Conservation (phyloP, 2,113 vertebrate species). For the Oncorhynchus tshawytscha region DNA sequence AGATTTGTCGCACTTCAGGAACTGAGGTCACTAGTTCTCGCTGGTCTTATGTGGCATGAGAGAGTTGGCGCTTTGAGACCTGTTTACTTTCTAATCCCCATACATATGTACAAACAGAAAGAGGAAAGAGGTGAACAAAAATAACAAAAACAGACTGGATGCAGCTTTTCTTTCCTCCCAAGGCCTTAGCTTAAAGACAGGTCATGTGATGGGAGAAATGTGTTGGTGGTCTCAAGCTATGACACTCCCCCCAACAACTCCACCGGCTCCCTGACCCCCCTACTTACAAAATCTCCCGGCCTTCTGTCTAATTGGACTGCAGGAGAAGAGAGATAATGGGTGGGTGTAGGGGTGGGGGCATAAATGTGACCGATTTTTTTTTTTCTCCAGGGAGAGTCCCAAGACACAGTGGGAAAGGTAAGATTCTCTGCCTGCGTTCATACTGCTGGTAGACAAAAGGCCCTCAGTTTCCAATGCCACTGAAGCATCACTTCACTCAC, state of each 20-base stretch:
- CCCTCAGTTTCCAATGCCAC: constrained; percentile 33
- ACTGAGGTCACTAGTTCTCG: constrained; percentile 7
- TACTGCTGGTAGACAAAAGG: constrained; percentile 45
- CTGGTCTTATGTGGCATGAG: constrained; percentile 11
- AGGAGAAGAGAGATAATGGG: constrained; percentile 47
- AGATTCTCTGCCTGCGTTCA: constrained; percentile 43
- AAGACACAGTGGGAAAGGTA: constrained; percentile 57
- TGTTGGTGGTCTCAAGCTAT: constrained; percentile 72
- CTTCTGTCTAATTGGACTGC: constrained; percentile 73
- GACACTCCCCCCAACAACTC: constrained; percentile 31
- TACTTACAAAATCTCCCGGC: constrained; percentile 63
- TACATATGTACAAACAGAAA: constrained; percentile 19
- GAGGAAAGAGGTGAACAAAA: constrained; percentile 30
- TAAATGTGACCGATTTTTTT: constrained; percentile 59
- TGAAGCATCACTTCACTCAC: constrained; percentile 11
- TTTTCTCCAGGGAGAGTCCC: constrained; percentile 53
- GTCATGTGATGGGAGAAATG: constrained; percentile 62
- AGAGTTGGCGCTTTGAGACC: constrained; percentile 10
- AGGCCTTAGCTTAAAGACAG: constrained; percentile 46
- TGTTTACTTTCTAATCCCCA: constrained; percentile 43
- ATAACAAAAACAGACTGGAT: constrained; percentile 53
- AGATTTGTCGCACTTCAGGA: constrained; percentile 18
- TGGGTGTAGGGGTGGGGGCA: constrained; percentile 34
- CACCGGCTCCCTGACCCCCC: constrained; percentile 38
- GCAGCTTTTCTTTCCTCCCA: constrained; percentile 50